Conservation (phyloP, 37 sponge, comb jelly and placozoan species). For the Tethya wilhelma region DNA sequence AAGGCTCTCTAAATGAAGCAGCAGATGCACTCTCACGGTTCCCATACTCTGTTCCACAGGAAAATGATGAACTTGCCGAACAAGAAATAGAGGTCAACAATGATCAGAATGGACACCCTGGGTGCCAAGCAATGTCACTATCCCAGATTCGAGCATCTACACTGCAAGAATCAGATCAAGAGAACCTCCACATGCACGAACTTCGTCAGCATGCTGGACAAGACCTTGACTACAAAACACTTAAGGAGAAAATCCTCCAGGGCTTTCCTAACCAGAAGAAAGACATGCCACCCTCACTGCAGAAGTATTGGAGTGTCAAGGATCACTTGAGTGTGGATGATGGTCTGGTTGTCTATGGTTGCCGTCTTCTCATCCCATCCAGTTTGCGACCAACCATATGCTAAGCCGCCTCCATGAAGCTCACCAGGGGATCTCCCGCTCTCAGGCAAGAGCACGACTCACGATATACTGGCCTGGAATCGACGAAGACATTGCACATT, state of each 20-base stretch:
- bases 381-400: neutral
- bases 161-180: neutral
- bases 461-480: neutral
- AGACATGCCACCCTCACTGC: neutral
- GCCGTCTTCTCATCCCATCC: conserved; percentile 33
- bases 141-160: conserved; percentile 1
- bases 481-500: conserved; percentile 21
- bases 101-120: no score
- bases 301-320: conserved; percentile 25
- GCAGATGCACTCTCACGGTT: conserved; percentile 35
- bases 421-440: conserved; percentile 10
- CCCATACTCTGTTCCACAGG: conserved; percentile 4
- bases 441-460: conserved; percentile 6
- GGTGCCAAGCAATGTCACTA: neutral
- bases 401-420: conserved; percentile 22
- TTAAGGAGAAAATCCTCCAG: conserved; percentile 5
- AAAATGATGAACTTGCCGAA: conserved; percentile 19
- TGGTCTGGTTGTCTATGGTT: conserved; percentile 32
- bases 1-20: conserved; percentile 35
- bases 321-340: conserved; percentile 32
- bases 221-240: conserved; percentile 31
- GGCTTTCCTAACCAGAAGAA: conserved; percentile 34
- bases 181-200: conserved; percentile 29
- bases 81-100: neutral
- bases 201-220: conserved; percentile 20